phyloP scores from a whole-genome alignment of 2,797 vertebrate genomes.

The Natrix natrix region DNA sequence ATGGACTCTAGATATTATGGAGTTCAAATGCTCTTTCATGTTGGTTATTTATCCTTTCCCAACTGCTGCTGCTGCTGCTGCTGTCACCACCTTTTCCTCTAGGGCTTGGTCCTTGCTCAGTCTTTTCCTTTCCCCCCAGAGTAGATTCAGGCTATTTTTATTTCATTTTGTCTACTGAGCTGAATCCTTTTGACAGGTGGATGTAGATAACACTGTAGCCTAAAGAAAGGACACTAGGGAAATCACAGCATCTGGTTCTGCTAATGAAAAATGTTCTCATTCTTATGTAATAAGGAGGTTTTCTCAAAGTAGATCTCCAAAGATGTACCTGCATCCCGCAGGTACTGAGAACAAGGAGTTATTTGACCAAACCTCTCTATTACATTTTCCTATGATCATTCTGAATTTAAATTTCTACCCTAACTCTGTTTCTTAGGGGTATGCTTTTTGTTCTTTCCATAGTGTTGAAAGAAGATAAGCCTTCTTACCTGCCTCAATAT shows the following conservation, averaged over 20 bases:
- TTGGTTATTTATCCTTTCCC: conserved; percentile 5
- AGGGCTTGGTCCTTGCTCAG: background rate
- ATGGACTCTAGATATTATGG: conserved; percentile 37
- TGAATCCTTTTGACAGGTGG: conserved; percentile 16
- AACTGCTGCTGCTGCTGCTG: background rate
- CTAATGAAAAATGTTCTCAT: background rate
- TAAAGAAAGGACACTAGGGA: conserved; percentile 11
- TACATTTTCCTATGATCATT: background rate
- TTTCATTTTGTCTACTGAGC: conserved; percentile 25
- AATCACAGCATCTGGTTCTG: conserved; percentile 20
- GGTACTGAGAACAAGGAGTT: background rate
- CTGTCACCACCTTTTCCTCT: conserved; percentile 10
- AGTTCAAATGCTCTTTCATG: conserved; percentile 41
- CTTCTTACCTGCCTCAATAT: background rate
- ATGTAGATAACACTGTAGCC: conserved; percentile 7
- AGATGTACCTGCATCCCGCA: background rate
- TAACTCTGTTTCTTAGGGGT: background rate
- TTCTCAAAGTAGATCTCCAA: rapidly evolving
- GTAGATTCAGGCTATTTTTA: background rate
- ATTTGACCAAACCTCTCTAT: background rate
- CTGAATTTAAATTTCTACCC: background rate
- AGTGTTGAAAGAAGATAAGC: background rate
- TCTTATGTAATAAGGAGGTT: background rate
- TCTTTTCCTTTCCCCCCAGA: conserved; percentile 23
- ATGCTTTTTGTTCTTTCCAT: background rate